These are phyloP conservation scores for Bungarus multicinctus DNA, from an alignment of 2,113 vertebrate genomes.

Conservation along the genomic window DNA sequence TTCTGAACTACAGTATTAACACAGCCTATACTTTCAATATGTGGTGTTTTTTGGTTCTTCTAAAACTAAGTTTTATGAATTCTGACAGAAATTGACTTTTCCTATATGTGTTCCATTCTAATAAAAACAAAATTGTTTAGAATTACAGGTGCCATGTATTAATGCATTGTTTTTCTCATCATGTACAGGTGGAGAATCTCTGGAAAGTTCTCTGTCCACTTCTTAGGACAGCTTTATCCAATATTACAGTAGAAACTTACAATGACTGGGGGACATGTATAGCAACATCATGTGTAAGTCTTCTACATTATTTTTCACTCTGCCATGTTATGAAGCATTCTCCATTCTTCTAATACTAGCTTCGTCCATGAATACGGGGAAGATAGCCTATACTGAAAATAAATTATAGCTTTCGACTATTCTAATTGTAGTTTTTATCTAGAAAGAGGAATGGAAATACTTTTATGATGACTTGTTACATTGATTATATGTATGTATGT, in stretches of 20 bases:
- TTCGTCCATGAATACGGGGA: neutral
- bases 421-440: neutral
- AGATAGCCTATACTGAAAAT: neutral
- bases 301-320: neutral
- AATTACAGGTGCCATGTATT: neutral
- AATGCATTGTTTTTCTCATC: neutral
- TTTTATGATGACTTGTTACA: neutral
- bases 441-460: neutral
- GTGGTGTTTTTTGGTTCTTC: neutral
- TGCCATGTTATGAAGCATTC: neutral
- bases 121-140: neutral
- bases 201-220: constrained; percentile 89
- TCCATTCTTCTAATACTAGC: neutral
- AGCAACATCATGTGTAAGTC: constrained; percentile 93
- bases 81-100: neutral
- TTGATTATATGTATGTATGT: neutral
- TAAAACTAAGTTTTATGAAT: neutral
- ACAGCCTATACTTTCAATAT: neutral
- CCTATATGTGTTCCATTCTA: neutral
- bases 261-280: constrained; percentile 97
- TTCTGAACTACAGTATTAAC: neutral
- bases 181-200: constrained; percentile 86
- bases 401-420: neutral
- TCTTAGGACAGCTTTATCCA: constrained; percentile 87
- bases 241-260: constrained; percentile 94